Evolutionary conservation across 2,888 invertebrate genomes (phyloP).

Genomic region (Heteromyza rotundicornis): DNA sequence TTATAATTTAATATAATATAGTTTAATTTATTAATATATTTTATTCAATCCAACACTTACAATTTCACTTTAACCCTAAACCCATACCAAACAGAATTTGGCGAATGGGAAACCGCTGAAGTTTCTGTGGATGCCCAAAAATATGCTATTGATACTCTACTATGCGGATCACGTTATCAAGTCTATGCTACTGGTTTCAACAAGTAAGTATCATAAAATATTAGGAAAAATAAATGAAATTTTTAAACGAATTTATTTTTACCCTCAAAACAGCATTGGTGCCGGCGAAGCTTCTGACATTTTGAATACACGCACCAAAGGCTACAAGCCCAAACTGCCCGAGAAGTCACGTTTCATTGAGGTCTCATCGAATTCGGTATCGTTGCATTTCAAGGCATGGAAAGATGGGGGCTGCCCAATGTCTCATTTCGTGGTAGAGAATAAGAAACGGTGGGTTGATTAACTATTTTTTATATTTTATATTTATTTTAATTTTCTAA

Average conservation of each 20-base stretch:
- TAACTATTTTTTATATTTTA: slow-evolving; percentile 18
- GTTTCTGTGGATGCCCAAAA: slow-evolving; percentile 79
- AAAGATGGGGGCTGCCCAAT: slow-evolving; percentile 94
- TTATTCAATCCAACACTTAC: no score
- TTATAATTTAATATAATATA: no score
- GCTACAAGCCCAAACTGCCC: slow-evolving; percentile 91
- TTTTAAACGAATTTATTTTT: slow-evolving; percentile 26
- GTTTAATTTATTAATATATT: no score
- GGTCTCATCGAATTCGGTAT: slow-evolving; percentile 91
- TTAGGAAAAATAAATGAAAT: no score
- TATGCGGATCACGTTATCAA: slow-evolving; percentile 93
- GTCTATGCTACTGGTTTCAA: slow-evolving; percentile 93
- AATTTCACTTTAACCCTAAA: no score
- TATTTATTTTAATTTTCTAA: no score
- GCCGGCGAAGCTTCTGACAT: slow-evolving; percentile 90
- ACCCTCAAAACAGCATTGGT: no score
- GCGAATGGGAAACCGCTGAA: slow-evolving; percentile 90
- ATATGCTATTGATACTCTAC: slow-evolving; percentile 83
- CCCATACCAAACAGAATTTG: slow-evolving; percentile 83
- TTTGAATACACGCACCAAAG: slow-evolving; percentile 87
- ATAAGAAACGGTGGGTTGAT: slow-evolving; percentile 81
- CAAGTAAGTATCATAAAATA: slow-evolving; percentile 68
- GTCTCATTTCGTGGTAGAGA: slow-evolving; percentile 93
- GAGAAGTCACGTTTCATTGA: slow-evolving; percentile 90
- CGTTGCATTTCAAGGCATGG: slow-evolving; percentile 91